Percentiles rank a stretch among this genome's conserved stretches.
These are phyloP conservation scores for Euspilapteryx auroguttella DNA, from an alignment of 2,888 invertebrate genomes.

Conservation along the genomic window DNA sequence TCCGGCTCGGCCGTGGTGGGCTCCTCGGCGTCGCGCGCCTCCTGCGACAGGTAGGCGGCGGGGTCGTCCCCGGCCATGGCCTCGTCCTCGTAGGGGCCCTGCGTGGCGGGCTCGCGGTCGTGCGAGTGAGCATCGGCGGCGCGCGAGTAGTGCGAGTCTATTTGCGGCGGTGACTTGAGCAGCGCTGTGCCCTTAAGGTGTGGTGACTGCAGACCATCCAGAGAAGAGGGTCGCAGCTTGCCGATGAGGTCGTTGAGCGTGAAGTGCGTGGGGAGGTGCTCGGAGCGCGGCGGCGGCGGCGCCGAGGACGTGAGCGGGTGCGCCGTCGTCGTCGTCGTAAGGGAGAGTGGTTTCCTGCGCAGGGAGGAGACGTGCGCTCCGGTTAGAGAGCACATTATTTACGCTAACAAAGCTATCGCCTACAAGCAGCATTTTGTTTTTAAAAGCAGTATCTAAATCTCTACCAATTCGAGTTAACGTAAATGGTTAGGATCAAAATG, in stretches of 20 bases:
- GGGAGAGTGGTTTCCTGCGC: slow-evolving; percentile 55
- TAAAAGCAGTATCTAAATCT: too few relatives aligned
- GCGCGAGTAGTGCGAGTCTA: slow-evolving; percentile 62
- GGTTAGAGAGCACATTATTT: slow-evolving; percentile 27
- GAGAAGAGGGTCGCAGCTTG: slow-evolving; percentile 52
- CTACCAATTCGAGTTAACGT: too few relatives aligned
- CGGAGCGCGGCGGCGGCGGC: slow-evolving; percentile 54
- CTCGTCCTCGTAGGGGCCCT: slow-evolving; percentile 65
- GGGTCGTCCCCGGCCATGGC: slow-evolving; percentile 62
- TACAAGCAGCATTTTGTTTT: too few relatives aligned
- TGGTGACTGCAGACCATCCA: slow-evolving; percentile 51
- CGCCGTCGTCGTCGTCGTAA: slow-evolving; percentile 62
- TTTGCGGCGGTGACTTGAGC: slow-evolving; percentile 59
- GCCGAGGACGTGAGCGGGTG: slow-evolving; percentile 58
- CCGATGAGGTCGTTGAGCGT: slow-evolving; percentile 59
- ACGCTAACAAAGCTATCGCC: slow-evolving; percentile 9
- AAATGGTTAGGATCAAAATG: too few relatives aligned
- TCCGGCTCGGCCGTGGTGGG: slow-evolving; percentile 64
- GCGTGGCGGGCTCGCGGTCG: slow-evolving; percentile 53
- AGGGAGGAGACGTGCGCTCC: slow-evolving; percentile 27
- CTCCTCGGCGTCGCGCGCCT: slow-evolving; percentile 43
- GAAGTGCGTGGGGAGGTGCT: slow-evolving; percentile 56
- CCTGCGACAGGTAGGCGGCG: slow-evolving; percentile 42
- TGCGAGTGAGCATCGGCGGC: slow-evolving; percentile 45
- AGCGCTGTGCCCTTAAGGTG: slow-evolving; percentile 46